Percentiles rank a stretch among this genome's conserved stretches.
Evolutionary conservation across 2,888 invertebrate species (phyloP).

Genomic region (Netelia fuscicornis): DNA sequence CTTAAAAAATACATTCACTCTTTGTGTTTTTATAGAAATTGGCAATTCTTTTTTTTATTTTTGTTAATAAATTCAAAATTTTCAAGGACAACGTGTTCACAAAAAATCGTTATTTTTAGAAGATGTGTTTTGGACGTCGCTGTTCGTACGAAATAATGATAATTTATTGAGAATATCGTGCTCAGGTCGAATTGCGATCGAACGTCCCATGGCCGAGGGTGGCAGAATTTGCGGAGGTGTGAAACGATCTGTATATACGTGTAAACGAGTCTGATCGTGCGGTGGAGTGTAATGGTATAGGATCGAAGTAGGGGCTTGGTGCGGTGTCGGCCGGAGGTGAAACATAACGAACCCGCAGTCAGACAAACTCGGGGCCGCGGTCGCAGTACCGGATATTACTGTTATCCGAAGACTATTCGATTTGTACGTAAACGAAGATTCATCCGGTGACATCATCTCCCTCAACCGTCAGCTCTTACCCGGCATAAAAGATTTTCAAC

Average conservation of each 20-base stretch:
- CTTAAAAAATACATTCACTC: no score
- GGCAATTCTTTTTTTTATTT: not conserved
- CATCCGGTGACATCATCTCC: slow-evolving; percentile 66
- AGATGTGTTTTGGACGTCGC: no score
- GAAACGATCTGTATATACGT: slow-evolving; percentile 35
- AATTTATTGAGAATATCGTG: no score
- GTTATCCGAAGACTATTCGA: slow-evolving; percentile 81
- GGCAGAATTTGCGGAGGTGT: slow-evolving; percentile 45
- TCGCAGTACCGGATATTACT: slow-evolving; percentile 80
- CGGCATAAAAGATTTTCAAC: slow-evolving; percentile 11
- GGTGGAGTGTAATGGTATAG: slow-evolving; percentile 53
- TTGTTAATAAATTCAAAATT: not conserved
- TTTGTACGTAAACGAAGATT: slow-evolving; percentile 78
- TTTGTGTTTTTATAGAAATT: no score
- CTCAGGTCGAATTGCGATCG: not conserved
- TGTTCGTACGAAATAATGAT: no score
- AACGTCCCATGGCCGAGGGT: slow-evolving; percentile 18
- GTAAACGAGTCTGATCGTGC: slow-evolving; percentile 65
- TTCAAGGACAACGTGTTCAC: not conserved
- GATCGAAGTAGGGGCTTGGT: slow-evolving; percentile 57
- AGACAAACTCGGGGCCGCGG: slow-evolving; percentile 65
- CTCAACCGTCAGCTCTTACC: slow-evolving; percentile 5
- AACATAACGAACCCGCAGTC: slow-evolving; percentile 74
- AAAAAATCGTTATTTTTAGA: no score
- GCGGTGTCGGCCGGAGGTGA: slow-evolving; percentile 69